Evolutionary conservation across 2,113 vertebrate species (phyloP), one percentile per base, ranked within the genome.

Genomic region (Piaya cayana): DNA sequence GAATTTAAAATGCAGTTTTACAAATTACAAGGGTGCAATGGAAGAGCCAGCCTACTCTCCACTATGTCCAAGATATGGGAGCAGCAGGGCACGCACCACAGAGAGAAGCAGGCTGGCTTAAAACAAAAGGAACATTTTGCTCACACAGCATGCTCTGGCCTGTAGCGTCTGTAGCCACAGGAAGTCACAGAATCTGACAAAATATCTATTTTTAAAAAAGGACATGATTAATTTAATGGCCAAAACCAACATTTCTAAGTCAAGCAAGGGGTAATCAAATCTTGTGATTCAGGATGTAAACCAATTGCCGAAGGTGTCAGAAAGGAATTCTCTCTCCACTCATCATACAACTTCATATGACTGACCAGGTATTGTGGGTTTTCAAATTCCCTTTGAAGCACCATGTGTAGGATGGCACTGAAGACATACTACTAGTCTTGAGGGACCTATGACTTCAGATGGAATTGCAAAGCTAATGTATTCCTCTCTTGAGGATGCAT

Each of bases 61-160:
- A 59, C 20, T 21, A 42, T 50, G 75, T 56, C 78, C 87, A 77
- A 83, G 67, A 42, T 43, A 62, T 1, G 0, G 74, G 58, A 95
- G 78, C 56, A 82, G 68, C 56, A 86, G 77, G 60, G 50, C 91
- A 55, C 2, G 15, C 59, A 89, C 69, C 83, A 91, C 11, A 0
- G 82, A 72, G 75, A 81, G 94, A 91, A 60, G n/a, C 70, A 72
- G 65, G 70, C 30, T 7, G 2, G 58, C 29, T 91, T 71, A 23
- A 39, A 94, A 96, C 91, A 94, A 93, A 95, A 96, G 87, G 75
- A 88, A 62, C 94, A 93, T 93, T 96, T 70, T 96, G 81, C 82
- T 93, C 90, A 82, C 90, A 70, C 95, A 91, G 95, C 87, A 93
- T 80, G 78, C 45, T 64, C 60, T 34, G 64, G 78, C 67, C 71